A percentile compares a stretch with the other conserved stretches of the same genome.
phyloP scores from a whole-genome alignment of 2,888 invertebrate genomes.

The Caenorhabditis auriculariae region DNA sequence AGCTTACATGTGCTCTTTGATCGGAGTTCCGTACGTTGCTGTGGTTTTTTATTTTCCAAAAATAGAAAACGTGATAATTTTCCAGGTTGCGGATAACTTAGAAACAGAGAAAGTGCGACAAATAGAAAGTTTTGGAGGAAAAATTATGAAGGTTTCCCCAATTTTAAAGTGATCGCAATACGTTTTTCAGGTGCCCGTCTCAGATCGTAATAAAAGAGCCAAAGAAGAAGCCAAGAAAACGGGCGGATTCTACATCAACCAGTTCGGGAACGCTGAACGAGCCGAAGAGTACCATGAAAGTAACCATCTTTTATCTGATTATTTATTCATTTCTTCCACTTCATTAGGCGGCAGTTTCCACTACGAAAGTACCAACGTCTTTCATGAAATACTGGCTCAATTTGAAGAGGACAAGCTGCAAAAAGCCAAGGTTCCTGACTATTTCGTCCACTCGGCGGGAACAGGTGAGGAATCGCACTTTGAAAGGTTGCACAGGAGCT shows the following conservation, averaged over 20 bases:
- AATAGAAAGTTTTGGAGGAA: conserved; percentile 45
- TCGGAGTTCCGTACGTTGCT: conserved; percentile 47
- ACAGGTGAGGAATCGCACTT: conserved; percentile 26
- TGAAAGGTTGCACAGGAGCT: not conserved
- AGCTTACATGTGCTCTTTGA: conserved; percentile 51
- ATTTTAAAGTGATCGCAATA: not conserved
- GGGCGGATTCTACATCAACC: conserved; percentile 51
- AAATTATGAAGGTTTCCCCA: conserved; percentile 38
- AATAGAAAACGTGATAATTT: not conserved
- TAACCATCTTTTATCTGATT: too few relatives aligned
- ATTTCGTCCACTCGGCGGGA: conserved; percentile 53
- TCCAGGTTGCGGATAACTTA: conserved; percentile 42
- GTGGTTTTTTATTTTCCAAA: conserved; percentile 24
- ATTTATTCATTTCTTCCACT: too few relatives aligned
- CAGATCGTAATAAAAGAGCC: conserved; percentile 19
- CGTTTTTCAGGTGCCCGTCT: conserved; percentile 16
- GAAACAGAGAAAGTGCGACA: conserved; percentile 48
- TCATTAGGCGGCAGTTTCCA: conserved; percentile 34
- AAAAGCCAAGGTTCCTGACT: conserved; percentile 33
- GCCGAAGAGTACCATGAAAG: conserved; percentile 57
- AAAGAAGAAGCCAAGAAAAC: conserved; percentile 37
- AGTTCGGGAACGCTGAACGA: conserved; percentile 53
- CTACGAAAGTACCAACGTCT: conserved; percentile 49
- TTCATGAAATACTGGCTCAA: conserved; percentile 50
- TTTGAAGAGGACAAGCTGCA: conserved; percentile 21